Evolutionary conservation across 2,888 invertebrate species (phyloP), one percentile per base, ranked within the genome.

Genomic region (Nowickia ferox): DNA sequence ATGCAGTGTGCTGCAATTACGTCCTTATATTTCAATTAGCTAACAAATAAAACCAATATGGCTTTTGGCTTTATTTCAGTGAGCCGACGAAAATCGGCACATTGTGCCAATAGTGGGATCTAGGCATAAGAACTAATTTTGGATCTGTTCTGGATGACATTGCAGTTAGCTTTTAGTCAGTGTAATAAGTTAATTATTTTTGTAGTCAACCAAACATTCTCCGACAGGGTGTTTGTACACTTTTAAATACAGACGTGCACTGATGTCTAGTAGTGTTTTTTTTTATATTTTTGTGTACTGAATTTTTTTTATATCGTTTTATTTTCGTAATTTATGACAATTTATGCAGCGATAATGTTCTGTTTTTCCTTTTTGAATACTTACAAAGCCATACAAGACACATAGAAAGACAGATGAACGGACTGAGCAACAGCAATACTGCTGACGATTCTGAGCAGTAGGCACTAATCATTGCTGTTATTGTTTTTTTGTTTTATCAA

Each of bases 331-430:
- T 91, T 91, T 92, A 92, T 91, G 91, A 90, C 91, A 92, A 92
- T 92, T 89, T 92, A 92, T 92, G 89, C 92, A 90, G 92, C 89
- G 92, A 90, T 91, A 91, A 92, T 91, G 90, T 91, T 91, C 79
- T 79, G 76, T 86, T 79, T 83, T 83, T 83, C 75, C 76, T 76
- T 83, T 85, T 71, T 76, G 74, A 71, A 69, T 85, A 72, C 69
- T 74, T 74, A 57, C 22, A 55, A 65, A 66, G 72, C 13, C 76
- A 55, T 40, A 57, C 71, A 57, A 78, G 71, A 69, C 59, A 79
- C 72, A 22, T 22, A 57, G 68, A 68, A 48, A 53, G 59, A 61
- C 38, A 30, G 22, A 40, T 11, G 15, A 48, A 66, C 61, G 22
- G 75, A 53, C 66, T 44, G 19, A 59, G 44, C 30, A 10, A 40